Evolutionary conservation across 1,140 invertebrate genomes (phyloP), one percentile per base, ranked within the genome.

Genomic region (Caenorhabditis remanei): DNA sequence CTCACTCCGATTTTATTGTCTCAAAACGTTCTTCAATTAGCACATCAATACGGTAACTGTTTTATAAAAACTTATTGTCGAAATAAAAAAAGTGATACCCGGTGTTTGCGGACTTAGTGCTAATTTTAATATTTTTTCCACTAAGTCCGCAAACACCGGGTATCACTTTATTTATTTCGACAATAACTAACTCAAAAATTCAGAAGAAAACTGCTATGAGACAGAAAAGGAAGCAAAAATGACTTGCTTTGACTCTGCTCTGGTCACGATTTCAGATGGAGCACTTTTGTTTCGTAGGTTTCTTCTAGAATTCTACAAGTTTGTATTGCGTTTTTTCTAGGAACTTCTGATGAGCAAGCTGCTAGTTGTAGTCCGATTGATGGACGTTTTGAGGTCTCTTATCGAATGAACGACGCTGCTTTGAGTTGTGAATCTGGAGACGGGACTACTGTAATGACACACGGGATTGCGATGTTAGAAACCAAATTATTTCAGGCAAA

Each of bases 171-270:
- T n/a, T n/a, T n/a, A n/a, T n/a, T 56, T 41, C 11, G 0, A 14
- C 14, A n/a, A 61, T 24, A 82, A 16, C 0, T 9, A 46, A 2
- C 11, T 56, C 24, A 32, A 55, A 16, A 6, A 79, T 87, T 58
- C 61, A 88, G 88, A 88, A 87, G 85, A 86, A 55, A 53, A 82
- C 14, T 88, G 88, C 61, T 71, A 87, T 41, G 75, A 86, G 19
- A 83, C 79, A 21, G 79, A 75, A 24, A 58, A 83, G 11, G 71
- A 88, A 55, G 88, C 88, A 8, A 56, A 71, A 67, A 84, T 43
- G 56, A 88, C 85, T n/a, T 88, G 88, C 46, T 88, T 88, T 58
- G 85, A 86, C 40, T 53, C 85, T 2, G 24, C 24, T 0, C 85
- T 46, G 0, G 71, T 88, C 4, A 71, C 85, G 2, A 19, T 85